Percentiles rank a stretch among this genome's conserved stretches.
Conservation (phyloP, 2,113 vertebrate species). For the Haemorhous mexicanus region DNA sequence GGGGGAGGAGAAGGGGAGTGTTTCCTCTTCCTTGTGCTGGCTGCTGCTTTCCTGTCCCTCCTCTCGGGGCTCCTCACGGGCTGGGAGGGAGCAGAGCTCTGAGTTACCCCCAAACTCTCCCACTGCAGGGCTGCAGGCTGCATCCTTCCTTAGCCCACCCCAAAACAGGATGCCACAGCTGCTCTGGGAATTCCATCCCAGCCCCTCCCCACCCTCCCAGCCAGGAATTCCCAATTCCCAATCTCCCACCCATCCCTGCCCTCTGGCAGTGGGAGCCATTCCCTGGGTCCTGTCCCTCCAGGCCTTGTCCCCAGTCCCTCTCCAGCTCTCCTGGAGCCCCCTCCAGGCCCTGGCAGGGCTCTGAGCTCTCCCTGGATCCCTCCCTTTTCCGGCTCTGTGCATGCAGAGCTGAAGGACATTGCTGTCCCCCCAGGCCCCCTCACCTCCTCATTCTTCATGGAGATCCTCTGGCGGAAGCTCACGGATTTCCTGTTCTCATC, state of each 20-base stretch:
- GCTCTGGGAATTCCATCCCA: background rate
- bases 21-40: conserved; percentile 88
- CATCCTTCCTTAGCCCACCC: background rate
- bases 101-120: background rate
- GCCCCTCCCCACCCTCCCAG: background rate
- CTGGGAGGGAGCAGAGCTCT: conserved; percentile 58
- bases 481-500: conserved; percentile 92
- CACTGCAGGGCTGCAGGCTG: accelerated
- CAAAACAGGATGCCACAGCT: background rate
- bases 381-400: background rate
- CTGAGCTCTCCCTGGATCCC: background rate
- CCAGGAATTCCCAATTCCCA: background rate
- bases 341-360: accelerated
- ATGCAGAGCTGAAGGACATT: background rate
- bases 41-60: conserved; percentile 92
- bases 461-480: conserved; percentile 87
- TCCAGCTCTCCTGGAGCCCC: background rate
- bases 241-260: accelerated
- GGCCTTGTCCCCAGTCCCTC: background rate
- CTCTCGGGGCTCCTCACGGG: conserved; percentile 93
- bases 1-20: conserved; percentile 93
- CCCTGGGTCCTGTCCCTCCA: background rate
- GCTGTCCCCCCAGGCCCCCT: background rate
- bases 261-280: background rate
- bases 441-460: conserved; percentile 94